phyloP scores from a whole-genome alignment of 2,113 vertebrate genomes.

The Accipiter cooperii region DNA sequence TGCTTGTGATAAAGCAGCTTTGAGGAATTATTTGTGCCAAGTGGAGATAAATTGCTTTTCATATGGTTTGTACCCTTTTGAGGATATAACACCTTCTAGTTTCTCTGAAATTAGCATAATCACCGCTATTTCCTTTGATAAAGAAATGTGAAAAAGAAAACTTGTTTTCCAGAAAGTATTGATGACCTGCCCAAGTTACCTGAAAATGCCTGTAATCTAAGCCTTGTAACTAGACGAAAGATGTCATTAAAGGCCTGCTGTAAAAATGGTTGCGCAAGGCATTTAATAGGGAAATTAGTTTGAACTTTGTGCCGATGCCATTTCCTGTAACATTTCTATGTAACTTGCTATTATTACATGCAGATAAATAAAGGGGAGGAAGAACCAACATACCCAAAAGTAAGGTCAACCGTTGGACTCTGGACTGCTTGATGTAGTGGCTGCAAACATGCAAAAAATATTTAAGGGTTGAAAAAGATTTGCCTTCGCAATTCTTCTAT shows the following conservation, averaged over 20 bases:
- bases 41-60: not conserved
- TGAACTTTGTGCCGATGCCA: not conserved
- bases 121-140: not conserved
- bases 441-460: not conserved
- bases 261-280: not conserved
- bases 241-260: not conserved
- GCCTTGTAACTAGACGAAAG: not conserved
- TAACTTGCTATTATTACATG: not conserved
- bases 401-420: not conserved
- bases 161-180: not conserved
- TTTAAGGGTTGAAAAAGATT: not conserved
- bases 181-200: not conserved
- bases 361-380: not conserved
- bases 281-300: not conserved
- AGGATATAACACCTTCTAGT: not conserved
- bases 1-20: not conserved
- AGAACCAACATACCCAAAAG: not conserved
- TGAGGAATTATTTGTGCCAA: not conserved
- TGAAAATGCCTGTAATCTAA: not conserved
- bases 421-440: not conserved
- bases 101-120: not conserved
- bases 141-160: not conserved
- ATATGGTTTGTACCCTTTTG: not conserved
- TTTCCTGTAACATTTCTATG: not conserved
- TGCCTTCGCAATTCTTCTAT: not conserved